These are phyloP conservation scores for Lumbricus terrestris DNA, from an alignment of 2,888 invertebrate genomes.

Conservation along the genomic window DNA sequence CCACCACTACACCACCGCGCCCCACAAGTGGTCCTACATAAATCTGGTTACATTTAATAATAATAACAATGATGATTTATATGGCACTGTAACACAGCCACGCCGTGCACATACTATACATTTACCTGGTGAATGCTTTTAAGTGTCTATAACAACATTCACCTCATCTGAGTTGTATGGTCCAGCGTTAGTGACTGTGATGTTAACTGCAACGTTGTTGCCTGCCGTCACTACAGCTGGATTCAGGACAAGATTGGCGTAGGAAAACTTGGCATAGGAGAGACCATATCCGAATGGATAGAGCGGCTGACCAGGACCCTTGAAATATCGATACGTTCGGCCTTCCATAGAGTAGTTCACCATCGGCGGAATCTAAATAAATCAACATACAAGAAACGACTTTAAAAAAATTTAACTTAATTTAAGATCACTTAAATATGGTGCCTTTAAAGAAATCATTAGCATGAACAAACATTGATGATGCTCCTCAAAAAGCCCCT, in stretches of 20 bases:
- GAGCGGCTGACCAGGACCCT: slow-evolving; percentile 41
- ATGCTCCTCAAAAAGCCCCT: too few relatives aligned
- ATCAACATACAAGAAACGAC: background rate
- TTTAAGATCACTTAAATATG: too few relatives aligned
- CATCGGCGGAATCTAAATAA: slow-evolving; percentile 40
- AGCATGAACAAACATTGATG: too few relatives aligned
- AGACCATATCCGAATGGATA: slow-evolving; percentile 47
- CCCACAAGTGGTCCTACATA: too few relatives aligned
- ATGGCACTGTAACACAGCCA: too few relatives aligned
- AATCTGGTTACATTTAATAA: too few relatives aligned
- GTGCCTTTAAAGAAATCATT: background rate
- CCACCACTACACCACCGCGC: too few relatives aligned
- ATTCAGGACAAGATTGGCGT: slow-evolving; percentile 30
- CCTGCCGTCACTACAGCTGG: slow-evolving; percentile 38
- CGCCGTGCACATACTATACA: too few relatives aligned
- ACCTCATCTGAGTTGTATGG: slow-evolving; percentile 51
- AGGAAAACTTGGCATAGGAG: slow-evolving; percentile 40
- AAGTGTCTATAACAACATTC: background rate
- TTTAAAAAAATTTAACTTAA: slow-evolving; percentile 5
- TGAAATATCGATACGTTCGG: slow-evolving; percentile 52
- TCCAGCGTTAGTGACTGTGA: slow-evolving; percentile 47
- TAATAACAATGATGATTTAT: too few relatives aligned
- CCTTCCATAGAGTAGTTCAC: slow-evolving; percentile 47
- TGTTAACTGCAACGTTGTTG: slow-evolving; percentile 39
- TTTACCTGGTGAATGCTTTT: background rate